Evolutionary conservation across 2,113 vertebrate species (phyloP).

Genomic region (Sigmodon hispidus): DNA sequence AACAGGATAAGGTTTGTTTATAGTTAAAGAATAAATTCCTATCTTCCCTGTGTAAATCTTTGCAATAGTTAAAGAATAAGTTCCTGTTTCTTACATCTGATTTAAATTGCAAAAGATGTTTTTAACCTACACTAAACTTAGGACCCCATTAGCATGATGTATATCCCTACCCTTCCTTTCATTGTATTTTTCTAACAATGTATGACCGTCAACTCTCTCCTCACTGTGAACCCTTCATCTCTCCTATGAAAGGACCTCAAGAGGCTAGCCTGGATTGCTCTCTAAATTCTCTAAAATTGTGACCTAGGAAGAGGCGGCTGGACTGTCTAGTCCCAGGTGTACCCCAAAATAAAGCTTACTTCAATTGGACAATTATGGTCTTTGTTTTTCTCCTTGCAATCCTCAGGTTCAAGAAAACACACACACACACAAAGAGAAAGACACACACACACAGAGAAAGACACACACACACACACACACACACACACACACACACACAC

Average conservation of each 20-base stretch:
- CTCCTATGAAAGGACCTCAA: neutral
- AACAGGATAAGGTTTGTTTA: neutral
- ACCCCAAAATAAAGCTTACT: neutral
- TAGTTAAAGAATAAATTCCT: neutral
- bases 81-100: neutral
- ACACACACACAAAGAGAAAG: neutral
- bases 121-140: neutral
- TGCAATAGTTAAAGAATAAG: neutral
- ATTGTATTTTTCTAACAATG: neutral
- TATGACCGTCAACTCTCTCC: neutral
- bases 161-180: neutral
- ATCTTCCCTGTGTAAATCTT: neutral
- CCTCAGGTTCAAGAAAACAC: neutral
- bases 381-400: neutral
- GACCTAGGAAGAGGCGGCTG: neutral
- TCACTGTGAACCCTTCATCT: neutral
- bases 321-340: neutral
- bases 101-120: neutral
- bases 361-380: neutral
- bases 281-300: neutral
- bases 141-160: neutral
- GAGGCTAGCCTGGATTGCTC: neutral
- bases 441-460: too few species aligned
- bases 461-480: neutral
- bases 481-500: neutral